Evolutionary conservation across 2,888 invertebrate genomes (phyloP).

Genomic region (Masnerella sp.): DNA sequence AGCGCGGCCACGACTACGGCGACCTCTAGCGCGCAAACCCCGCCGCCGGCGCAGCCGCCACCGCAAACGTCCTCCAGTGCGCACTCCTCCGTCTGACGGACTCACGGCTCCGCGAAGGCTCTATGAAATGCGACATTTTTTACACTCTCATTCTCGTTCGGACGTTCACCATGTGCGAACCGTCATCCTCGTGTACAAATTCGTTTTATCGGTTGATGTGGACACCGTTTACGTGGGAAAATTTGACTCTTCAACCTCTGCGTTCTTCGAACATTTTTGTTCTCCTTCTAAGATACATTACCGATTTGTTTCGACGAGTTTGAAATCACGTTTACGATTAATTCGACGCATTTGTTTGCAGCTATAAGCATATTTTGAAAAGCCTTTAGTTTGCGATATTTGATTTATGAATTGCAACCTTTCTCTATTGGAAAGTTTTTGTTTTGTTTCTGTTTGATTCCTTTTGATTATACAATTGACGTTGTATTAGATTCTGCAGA

Average conservation of each 20-base stretch:
- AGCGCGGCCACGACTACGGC: slow-evolving; percentile 70
- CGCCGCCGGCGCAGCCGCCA: slow-evolving; percentile 26
- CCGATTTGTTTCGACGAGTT: slow-evolving; percentile 2
- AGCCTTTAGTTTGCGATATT: too few species aligned
- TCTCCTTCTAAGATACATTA: neutral
- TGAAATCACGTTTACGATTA: neutral
- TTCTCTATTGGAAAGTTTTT: too few species aligned
- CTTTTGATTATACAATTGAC: neutral
- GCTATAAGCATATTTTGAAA: too few species aligned
- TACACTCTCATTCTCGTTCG: slow-evolving; percentile 36
- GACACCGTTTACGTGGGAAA: slow-evolving; percentile 4
- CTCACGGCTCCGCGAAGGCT: slow-evolving; percentile 66
- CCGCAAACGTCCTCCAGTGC: slow-evolving; percentile 66
- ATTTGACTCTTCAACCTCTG: slow-evolving; percentile 2
- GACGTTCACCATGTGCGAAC: slow-evolving; percentile 23
- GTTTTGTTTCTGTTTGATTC: slow-evolving; percentile 2
- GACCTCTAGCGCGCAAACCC: slow-evolving; percentile 64
- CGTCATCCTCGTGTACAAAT: slow-evolving; percentile 41
- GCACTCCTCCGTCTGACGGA: slow-evolving; percentile 74
- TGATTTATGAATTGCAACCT: too few species aligned
- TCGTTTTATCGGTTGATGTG: slow-evolving; percentile 40
- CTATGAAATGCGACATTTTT: slow-evolving; percentile 66
- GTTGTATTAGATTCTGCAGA: too few species aligned
- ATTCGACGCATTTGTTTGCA: too few species aligned
- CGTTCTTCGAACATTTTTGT: slow-evolving; percentile 3